Evolutionary conservation across 1,140 invertebrate genomes (phyloP), one percentile per base, ranked within the genome.

Genomic region (Eupeodes corollae): DNA sequence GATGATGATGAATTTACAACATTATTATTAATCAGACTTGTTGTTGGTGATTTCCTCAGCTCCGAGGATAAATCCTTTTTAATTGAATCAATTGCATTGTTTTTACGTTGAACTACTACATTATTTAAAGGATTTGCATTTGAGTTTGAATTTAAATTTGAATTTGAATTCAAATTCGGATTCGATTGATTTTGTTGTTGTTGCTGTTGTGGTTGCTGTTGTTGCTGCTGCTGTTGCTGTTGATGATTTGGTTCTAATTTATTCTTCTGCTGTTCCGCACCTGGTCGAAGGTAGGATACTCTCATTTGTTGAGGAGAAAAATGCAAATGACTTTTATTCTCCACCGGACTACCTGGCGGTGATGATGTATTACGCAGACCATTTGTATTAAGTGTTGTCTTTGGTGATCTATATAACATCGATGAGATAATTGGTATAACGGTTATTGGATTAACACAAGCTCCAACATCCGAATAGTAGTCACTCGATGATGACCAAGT

Each of bases 361-460:
- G 61, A 73, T 47, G 41, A 13, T 21, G 26, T n/a, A 42, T 21
- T 35, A 5, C 37, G 34, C 37, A 47, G 16, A 63, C 38, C 62
- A 50, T 56, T 50, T 10, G 35, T 47, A 42, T 62, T 54, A 2
- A 59, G 53, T 14, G 57, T 52, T 43, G 53, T 55, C n/a, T 57
- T 58, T n/a, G 55, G 58, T 18, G 57, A 57, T n/a, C 46, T 53
- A n/a, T 44, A 41, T 0, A 54, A 47, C 19, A 53, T 47, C 6
- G 54, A 54, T 14, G 48, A 53, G 31, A 57, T 63, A 0, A 74
- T 68, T 12, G 79, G 77, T 72, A 79, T 81, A 6, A 81, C 77
- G 21, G 83, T 83, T 55, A 84, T 86, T 1, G 85, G 85, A 68
- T 87, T 86, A 3, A 89, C 84, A 77, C 81, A 79, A 3, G 83